Base-by-base conservation (phyloP, 2,888 invertebrate genomes). In the Plutella xylostella region DNA sequence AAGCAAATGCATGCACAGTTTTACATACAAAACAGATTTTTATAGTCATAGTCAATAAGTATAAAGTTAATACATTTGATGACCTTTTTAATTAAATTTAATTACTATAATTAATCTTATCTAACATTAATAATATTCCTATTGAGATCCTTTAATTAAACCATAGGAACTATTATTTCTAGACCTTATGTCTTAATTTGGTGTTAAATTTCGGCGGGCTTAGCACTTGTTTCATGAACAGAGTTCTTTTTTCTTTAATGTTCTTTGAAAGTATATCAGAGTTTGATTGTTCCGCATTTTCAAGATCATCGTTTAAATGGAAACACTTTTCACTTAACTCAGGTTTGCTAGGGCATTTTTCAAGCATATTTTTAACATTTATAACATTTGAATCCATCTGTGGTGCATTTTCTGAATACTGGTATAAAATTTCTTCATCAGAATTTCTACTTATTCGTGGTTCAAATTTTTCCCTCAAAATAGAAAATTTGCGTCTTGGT, bases 401-500 rank as follows among this genome's bases (percentile, higher is more conserved):
- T 45, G 64, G 60, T 43, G 59, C 60, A 53, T 63, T 75, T 51
- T 79, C 78, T 41, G 72, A 63, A 45, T 70, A 70, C 46, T 70
- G 68, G 52, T 72, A 84, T 45, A 85, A 59, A 35, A 72, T 68
- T 68, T 83, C 84, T 65, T 82, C 80, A 53, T 85, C 83, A 1
- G 79, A 79, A 59, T 75, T 66, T 40, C 72, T 61, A 48, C 72
- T 72, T 22, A 58, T 46, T 59, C 77, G 79, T 18, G 85, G 84
- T 62, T 88, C 88, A 63, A 88, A 87, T 49, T 77, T 79, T 55
- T 88, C 88, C 54, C 87, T 73, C 15, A 88, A 59, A 46, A 87
- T 73, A 3, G 87, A 87, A 65, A 87, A 87, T 59, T 87, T 88
- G 52, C 87, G 68, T 46, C 86, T 72, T 0, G 87, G 86, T 57